A percentile compares a stretch with the other conserved stretches of the same genome.
Evolutionary conservation across 2,888 invertebrate genomes (phyloP).

Genomic region (Lasioglossum villosulum): DNA sequence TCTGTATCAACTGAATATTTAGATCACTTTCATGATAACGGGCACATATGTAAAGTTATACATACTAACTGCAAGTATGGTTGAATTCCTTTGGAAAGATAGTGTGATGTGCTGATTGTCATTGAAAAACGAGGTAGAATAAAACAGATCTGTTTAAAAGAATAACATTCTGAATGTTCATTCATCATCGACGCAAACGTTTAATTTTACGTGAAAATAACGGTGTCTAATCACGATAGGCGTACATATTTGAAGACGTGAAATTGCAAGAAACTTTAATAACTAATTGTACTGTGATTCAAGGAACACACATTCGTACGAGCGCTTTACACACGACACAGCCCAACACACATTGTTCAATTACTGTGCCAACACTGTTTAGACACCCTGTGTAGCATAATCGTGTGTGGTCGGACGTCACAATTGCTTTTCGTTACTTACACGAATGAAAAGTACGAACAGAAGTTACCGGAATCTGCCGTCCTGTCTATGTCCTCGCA

Average conservation of each 20-base stretch:
- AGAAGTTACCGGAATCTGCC: conserved; percentile 47
- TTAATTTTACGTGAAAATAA: not conserved
- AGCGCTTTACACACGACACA: not conserved
- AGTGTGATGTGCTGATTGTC: not conserved
- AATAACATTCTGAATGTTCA: not conserved
- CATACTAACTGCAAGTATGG: not conserved
- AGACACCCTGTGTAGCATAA: conserved; percentile 12
- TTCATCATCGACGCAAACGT: not conserved
- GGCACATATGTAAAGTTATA: not conserved
- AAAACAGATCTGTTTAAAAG: not conserved
- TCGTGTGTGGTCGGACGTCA: conserved; percentile 59
- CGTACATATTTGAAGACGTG: not conserved
- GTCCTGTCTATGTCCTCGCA: conserved; percentile 50
- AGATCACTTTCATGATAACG: too few relatives aligned
- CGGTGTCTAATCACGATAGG: not conserved
- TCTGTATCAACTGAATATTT: too few relatives aligned
- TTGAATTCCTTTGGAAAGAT: not conserved
- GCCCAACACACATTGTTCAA: not conserved
- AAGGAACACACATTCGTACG: not conserved
- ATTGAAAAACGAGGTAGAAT: not conserved
- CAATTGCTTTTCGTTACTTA: conserved; percentile 68
- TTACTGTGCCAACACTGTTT: conserved; percentile 1
- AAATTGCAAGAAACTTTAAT: not conserved
- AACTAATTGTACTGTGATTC: not conserved
- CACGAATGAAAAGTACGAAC: conserved; percentile 41